Evolutionary conservation across 2,888 invertebrate species (phyloP).

Genomic region (Eugnorisma glareosa): DNA sequence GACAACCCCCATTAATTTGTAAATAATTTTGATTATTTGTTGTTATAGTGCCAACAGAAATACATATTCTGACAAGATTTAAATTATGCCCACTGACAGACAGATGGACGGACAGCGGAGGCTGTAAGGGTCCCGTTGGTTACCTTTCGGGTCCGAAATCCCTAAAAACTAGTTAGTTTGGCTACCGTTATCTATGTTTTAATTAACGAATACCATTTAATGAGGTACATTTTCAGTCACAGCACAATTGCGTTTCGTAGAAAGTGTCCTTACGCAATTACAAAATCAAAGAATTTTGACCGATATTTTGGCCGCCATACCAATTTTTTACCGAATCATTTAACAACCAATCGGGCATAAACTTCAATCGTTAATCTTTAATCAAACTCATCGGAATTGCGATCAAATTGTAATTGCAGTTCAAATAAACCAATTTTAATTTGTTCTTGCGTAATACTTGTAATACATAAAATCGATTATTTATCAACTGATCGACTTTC

Average conservation of each 20-base stretch:
- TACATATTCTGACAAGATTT: too few species aligned
- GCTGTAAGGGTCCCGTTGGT: too few species aligned
- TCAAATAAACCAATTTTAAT: constrained; percentile 36
- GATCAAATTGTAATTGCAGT: constrained; percentile 35
- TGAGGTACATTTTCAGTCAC: background rate
- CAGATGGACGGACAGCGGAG: too few species aligned
- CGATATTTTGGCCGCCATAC: constrained; percentile 6
- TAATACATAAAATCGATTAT: constrained; percentile 43
- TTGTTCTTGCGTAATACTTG: constrained; percentile 45
- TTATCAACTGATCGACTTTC: constrained; percentile 49
- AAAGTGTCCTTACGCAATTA: constrained; percentile 16
- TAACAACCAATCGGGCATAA: constrained; percentile 18
- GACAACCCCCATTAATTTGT: too few species aligned
- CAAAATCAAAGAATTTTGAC: background rate
- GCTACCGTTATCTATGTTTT: background rate
- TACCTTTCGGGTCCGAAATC: too few species aligned
- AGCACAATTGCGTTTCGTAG: background rate
- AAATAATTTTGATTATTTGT: too few species aligned
- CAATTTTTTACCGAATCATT: constrained; percentile 29
- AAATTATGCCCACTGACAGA: too few species aligned
- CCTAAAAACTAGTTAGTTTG: background rate
- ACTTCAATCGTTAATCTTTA: constrained; percentile 37
- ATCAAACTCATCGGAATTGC: constrained; percentile 52
- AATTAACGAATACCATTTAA: background rate
- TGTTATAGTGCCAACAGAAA: too few species aligned